Evolutionary conservation across 2,113 vertebrate genomes (phyloP).

Genomic region (Callochromis pleurospilus): DNA sequence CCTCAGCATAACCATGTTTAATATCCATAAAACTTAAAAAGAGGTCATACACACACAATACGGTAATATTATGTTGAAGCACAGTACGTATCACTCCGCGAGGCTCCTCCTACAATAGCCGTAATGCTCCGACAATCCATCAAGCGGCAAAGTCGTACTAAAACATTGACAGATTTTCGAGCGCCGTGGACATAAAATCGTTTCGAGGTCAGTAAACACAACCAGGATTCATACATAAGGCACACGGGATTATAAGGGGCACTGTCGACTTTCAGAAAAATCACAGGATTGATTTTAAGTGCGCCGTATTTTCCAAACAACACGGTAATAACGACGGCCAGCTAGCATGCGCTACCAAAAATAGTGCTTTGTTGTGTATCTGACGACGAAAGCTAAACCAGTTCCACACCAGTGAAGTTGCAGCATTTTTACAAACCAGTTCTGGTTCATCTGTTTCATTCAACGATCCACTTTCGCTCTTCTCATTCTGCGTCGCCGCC

Average conservation of each 20-base stretch:
- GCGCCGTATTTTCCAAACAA: fast-evolving
- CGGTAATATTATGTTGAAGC: fast-evolving
- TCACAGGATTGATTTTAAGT: neutral
- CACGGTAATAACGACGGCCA: fast-evolving
- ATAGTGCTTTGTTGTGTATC: fast-evolving
- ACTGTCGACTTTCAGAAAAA: fast-evolving
- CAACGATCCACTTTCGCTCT: fast-evolving
- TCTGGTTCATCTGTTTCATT: fast-evolving
- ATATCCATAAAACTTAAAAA: fast-evolving
- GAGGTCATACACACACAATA: fast-evolving
- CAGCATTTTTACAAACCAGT: neutral
- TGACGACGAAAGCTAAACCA: fast-evolving
- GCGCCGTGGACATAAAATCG: fast-evolving
- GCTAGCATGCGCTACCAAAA: fast-evolving
- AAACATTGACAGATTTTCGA: neutral
- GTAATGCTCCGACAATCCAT: neutral
- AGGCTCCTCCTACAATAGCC: too few relatives aligned
- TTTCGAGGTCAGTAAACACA: neutral
- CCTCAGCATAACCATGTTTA: neutral
- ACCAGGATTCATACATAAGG: fast-evolving
- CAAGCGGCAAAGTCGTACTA: fast-evolving
- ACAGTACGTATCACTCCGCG: fast-evolving
- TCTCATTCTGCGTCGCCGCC: fast-evolving
- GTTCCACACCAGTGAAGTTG: fast-evolving
- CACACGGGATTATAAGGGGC: fast-evolving